Base-by-base conservation (phyloP, 2,797 vertebrate genomes). In the Pipistrellus nathusii region DNA sequence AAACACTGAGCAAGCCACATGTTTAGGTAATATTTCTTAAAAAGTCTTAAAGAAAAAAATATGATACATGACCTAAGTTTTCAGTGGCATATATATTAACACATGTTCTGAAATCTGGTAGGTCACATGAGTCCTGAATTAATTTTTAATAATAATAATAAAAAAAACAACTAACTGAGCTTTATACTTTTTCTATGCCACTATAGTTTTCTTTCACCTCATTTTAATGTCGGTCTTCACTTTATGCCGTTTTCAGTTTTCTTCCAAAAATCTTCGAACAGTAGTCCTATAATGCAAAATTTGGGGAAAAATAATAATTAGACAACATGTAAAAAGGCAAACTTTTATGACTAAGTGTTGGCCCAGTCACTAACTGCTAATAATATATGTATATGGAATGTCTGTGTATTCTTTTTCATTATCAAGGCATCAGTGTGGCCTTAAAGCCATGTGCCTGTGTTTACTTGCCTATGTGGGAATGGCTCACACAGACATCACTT, bases 131-230 rank as follows among this genome's bases (percentile, higher is more conserved):
- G 98, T 98, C 97, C 98, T 98, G 98, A 98, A 98, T 98, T 98
- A 98, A 98, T 95, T 97, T 98, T 98, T 98, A 98, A 97, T 93
- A 95, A 97, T 95, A 95, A 81, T 95, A 95, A 90, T 94, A 91
- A 81, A 64, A 88, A 21, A 88, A 91, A 97, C 83, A 83, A 97
- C 98, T 98, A 98, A 98, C 98, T 98, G 98, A 98, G 98, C 98
- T 98, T 98, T 98, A 98, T 98, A 98, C 93, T 98, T 98, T 98
- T 98, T 98, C 99, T 99, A 99, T 98, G 99, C 98, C 99, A 99
- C 99, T 99, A 99, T 99, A 98, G 99, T 98, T 99, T 99, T 99
- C 99, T 99, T 99, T 99, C 99, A 99, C 99, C 99, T 99, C 99
- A 99, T 99, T 99, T 99, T 99, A 99, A 99, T 99, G 99, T 98